Percentiles rank a stretch among this genome's conserved stretches.
phyloP scores from a whole-genome alignment of 1,140 invertebrate species.

The Mizuhopecten yessoensis region DNA sequence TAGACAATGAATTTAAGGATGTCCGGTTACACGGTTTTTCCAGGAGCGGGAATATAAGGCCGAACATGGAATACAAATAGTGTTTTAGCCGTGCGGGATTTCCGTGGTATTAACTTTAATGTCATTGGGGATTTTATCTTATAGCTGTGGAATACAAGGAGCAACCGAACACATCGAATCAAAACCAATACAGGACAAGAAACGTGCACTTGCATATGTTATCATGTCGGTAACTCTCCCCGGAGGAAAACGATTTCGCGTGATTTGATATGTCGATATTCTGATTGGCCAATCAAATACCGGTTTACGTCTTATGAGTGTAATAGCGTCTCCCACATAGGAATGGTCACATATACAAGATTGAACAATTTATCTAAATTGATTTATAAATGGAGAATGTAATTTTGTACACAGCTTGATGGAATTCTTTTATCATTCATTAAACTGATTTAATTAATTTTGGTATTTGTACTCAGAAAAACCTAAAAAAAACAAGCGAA shows the following conservation, averaged over 20 bases:
- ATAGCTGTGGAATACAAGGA: background rate
- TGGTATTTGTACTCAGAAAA: background rate
- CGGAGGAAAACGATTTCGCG: background rate
- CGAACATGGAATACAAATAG: constrained; percentile 28
- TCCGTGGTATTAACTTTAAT: constrained; percentile 27
- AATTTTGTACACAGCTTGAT: background rate
- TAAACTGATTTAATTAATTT: constrained; percentile 9
- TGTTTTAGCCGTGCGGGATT: constrained; percentile 21
- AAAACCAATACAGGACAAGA: background rate
- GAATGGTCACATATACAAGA: background rate
- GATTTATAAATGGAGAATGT: constrained; percentile 28
- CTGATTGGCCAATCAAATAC: background rate
- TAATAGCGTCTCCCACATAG: background rate
- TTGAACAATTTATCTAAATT: background rate
- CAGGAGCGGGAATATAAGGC: background rate
- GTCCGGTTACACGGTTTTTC: background rate
- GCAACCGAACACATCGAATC: background rate
- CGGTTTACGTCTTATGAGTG: background rate
- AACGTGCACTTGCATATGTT: background rate
- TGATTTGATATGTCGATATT: background rate
- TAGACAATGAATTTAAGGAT: background rate
- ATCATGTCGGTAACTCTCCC: background rate
- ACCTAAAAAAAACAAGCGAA: background rate
- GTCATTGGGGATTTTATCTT: background rate
- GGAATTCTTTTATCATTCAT: background rate